Evolutionary conservation across 2,113 vertebrate genomes (phyloP).

Genomic region (Cercocebus atys): DNA sequence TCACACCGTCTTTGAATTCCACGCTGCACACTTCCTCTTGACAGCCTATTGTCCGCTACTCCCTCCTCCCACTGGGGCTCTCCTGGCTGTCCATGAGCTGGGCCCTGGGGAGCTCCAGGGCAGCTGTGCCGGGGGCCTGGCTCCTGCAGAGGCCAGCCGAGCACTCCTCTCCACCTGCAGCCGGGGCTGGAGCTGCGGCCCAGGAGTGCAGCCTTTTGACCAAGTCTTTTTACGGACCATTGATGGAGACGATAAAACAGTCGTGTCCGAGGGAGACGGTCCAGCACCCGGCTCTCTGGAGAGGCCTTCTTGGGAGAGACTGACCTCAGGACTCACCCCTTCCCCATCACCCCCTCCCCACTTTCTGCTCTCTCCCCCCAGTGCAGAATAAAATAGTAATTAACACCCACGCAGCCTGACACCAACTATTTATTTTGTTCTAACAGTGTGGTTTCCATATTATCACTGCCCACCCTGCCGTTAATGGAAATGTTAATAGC

Average conservation of each 20-base stretch:
- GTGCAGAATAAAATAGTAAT: conserved; percentile 86
- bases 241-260: conserved; percentile 28
- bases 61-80: neutral
- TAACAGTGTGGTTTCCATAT: conserved; percentile 86
- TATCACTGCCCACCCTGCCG: conserved; percentile 87
- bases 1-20: conserved; percentile 12
- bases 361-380: conserved; percentile 28
- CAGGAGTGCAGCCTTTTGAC: conserved; percentile 13
- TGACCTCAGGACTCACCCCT: conserved; percentile 79
- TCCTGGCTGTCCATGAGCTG: fast-evolving
- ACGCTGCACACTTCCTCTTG: fast-evolving
- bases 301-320: conserved; percentile 53
- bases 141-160: neutral
- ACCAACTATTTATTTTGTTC: conserved; percentile 89
- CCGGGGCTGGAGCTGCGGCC: neutral
- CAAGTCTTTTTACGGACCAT: conserved; percentile 2
- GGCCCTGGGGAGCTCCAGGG: neutral
- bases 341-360: conserved; percentile 43
- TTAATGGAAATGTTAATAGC: conserved; percentile 92
- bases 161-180: neutral
- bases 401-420: conserved; percentile 87
- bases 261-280: neutral
- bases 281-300: conserved; percentile 18
- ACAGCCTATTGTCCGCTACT: fast-evolving
- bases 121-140: fast-evolving